A percentile compares a stretch with the other conserved stretches of the same genome.
Conservation (phyloP, 2,797 vertebrate species). For the Halcyon smyrnensis region DNA sequence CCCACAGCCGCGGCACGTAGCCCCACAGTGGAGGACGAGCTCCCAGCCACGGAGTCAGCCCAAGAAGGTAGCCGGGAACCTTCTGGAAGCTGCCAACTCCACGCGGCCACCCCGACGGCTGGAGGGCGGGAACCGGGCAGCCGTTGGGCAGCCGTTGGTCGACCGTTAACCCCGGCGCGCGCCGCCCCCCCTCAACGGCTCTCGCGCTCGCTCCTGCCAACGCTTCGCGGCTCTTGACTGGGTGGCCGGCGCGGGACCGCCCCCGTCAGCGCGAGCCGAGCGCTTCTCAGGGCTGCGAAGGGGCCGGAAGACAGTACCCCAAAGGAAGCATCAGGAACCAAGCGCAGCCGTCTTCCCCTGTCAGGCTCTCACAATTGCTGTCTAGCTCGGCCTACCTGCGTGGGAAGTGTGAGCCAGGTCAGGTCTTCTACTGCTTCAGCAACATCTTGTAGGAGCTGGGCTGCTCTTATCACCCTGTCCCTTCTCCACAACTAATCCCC, state of each 20-base stretch:
- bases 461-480: background rate
- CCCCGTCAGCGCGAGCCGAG: background rate
- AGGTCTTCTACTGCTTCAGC: background rate
- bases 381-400: background rate
- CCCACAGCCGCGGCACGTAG: background rate
- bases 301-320: fast-evolving
- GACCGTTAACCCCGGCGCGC: background rate
- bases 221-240: background rate
- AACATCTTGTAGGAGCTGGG: background rate
- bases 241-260: no score
- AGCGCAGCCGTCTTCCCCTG: no score
- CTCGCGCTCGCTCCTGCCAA: no score
- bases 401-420: background rate
- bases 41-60: background rate
- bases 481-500: background rate
- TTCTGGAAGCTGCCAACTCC: background rate
- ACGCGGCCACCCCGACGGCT: background rate
- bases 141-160: no score
- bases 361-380: no score
- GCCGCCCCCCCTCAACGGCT: no score
- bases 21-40: fast-evolving
- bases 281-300: background rate
- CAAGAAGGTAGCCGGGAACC: background rate
- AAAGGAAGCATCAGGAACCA: background rate
- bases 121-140: no score